Conservation (phyloP, 1,140 invertebrate species). For the Pogonus chalceus region DNA sequence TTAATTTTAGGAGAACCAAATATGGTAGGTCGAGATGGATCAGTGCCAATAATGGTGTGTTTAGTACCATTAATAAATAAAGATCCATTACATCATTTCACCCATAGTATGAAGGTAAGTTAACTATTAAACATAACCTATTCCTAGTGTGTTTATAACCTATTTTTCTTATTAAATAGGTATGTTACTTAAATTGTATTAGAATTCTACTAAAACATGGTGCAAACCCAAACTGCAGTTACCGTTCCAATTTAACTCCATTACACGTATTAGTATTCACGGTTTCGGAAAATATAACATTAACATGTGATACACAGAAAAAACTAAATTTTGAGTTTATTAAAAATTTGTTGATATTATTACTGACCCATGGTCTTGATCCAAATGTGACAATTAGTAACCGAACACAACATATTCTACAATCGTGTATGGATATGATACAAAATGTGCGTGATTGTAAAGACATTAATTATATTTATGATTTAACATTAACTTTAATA, state of each 20-base stretch:
- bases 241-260: constrained; percentile 56
- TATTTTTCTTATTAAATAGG: constrained; percentile 32
- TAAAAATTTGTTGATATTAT: constrained; percentile 52
- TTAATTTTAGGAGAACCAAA: constrained; percentile 45
- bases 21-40: constrained; percentile 58
- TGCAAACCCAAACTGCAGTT: constrained; percentile 63
- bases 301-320: constrained; percentile 52
- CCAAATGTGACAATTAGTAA: constrained; percentile 46
- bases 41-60: constrained; percentile 62
- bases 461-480: constrained; percentile 58
- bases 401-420: constrained; percentile 54
- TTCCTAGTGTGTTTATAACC: neutral
- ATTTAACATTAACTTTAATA: constrained; percentile 53
- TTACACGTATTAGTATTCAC: constrained; percentile 63
- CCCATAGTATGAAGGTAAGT: constrained; percentile 60
- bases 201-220: constrained; percentile 56
- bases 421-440: constrained; percentile 59
- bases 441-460: constrained; percentile 51
- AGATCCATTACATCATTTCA: constrained; percentile 62
- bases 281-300: constrained; percentile 60
- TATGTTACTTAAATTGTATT: constrained; percentile 64
- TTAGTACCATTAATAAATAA: constrained; percentile 65
- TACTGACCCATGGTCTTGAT: constrained; percentile 59
- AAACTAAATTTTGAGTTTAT: constrained; percentile 53
- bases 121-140: neutral